These are phyloP conservation scores for Cyanocitta stelleri DNA, from an alignment of 2,113 vertebrate species.

Conservation along the genomic window DNA sequence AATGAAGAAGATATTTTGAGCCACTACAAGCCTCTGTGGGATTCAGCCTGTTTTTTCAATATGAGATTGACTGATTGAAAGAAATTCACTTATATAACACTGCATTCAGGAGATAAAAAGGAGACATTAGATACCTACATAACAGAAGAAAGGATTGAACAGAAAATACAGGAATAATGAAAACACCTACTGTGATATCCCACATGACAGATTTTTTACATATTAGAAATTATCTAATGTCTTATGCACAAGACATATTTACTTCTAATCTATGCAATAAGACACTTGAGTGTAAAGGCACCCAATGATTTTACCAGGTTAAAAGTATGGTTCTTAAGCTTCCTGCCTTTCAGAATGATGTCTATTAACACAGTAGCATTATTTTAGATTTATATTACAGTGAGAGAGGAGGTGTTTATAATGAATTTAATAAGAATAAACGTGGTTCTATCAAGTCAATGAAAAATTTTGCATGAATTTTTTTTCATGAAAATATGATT, in stretches of 20 bases:
- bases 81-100: neutral
- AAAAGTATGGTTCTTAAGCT: neutral
- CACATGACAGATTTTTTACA: neutral
- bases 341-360: neutral
- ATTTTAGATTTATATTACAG: neutral
- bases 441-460: neutral
- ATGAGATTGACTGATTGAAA: neutral
- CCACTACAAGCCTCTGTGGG: neutral
- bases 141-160: neutral
- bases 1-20: neutral
- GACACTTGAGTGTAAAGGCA: neutral
- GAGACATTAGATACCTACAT: neutral
- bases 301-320: neutral
- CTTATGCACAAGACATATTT: neutral
- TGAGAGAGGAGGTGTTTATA: neutral
- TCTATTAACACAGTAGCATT: neutral
- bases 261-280: neutral
- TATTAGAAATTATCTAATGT: neutral
- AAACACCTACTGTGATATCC: neutral
- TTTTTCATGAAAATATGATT: neutral
- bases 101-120: neutral
- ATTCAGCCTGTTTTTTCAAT: neutral
- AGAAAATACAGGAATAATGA: neutral
- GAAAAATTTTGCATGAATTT: neutral
- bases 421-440: neutral